Conservation (phyloP, 2,888 invertebrate species). For the Odontocolon sp. region DNA sequence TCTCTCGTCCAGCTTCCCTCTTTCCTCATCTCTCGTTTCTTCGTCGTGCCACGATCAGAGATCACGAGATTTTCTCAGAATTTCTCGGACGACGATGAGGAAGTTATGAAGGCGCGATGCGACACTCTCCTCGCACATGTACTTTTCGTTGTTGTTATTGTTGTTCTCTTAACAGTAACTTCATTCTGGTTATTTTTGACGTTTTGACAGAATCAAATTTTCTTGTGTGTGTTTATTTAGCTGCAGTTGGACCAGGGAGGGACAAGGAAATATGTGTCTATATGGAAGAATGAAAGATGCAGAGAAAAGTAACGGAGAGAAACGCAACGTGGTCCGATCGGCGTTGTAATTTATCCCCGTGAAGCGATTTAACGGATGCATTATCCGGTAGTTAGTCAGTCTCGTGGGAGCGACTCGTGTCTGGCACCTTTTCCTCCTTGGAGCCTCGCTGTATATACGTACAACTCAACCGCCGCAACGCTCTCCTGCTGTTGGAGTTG, state of each 20-base stretch:
- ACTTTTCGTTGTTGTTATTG: too few species aligned
- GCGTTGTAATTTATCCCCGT: conserved; percentile 57
- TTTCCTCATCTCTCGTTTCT: background rate
- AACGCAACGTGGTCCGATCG: conserved; percentile 24
- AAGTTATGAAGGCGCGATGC: background rate
- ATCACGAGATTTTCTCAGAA: conserved; percentile 6
- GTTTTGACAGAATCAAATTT: too few species aligned
- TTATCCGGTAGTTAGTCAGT: conserved; percentile 66
- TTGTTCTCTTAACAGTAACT: too few species aligned
- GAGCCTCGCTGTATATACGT: conserved; percentile 35
- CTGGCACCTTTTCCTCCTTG: conserved; percentile 50
- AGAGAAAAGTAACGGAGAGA: conserved; percentile 15
- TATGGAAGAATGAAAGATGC: too few species aligned
- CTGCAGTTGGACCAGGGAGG: too few species aligned
- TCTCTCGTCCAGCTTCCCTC: background rate
- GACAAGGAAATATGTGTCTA: too few species aligned
- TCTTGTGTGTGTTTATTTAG: too few species aligned
- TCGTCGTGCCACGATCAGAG: background rate
- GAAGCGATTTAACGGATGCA: conserved; percentile 66
- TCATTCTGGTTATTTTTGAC: too few species aligned
- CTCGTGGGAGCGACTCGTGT: conserved; percentile 55
- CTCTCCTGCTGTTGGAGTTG: conserved; percentile 29
- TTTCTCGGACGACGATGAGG: background rate
- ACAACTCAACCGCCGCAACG: too few species aligned
- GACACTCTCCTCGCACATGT: background rate